Evolutionary conservation across 2,888 invertebrate species (phyloP), one percentile per base, ranked within the genome.

Genomic region (Hydropsyche betteni): DNA sequence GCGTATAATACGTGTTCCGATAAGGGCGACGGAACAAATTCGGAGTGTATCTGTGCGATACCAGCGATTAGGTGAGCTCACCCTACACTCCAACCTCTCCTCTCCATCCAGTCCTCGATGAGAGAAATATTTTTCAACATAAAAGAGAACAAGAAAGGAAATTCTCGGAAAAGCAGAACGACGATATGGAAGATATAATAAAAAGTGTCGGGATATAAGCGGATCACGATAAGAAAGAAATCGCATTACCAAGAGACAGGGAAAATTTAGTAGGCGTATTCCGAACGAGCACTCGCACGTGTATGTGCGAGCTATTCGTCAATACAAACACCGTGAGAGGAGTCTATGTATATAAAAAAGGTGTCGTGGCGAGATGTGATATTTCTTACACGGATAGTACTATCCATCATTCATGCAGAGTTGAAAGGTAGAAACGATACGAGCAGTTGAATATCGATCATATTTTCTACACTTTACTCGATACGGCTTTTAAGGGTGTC

Each of bases 131-230:
- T 75, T 70, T 68, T 36, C 70, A 64, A 0, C 64, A 53, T 53
- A 70, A 70, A 70, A 70, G 52, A 72, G 53, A 75, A 68, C 71
- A 70, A 72, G 69, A 70, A 52, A 70, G 38, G 16, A 24, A 75
- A 53, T 64, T 75, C 61, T 44, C 69, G 16, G 36, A 38, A 53
- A 75, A 53, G 51, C 58, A 50, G 70, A 75, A 72, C 61, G 68
- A 38, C 68, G 72, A 71, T 72, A 64, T 71, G 50, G 61, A 58
- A 68, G 68, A 68, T 68, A 72, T 75, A 75, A 75, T 72, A 72
- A 72, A 75, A 75, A 75, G 71, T 72, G 75, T 72, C 71, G 70
- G 71, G 64, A 71, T 75, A 71, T 75, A 75, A 75, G 75, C 71
- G 58, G 70, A 75, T 75, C 75, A 68, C 58, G 75, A 75, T 75